These are phyloP conservation scores for Gobionotothen gibberifrons DNA, from an alignment of 2,797 vertebrate genomes.

Conservation along the genomic window DNA sequence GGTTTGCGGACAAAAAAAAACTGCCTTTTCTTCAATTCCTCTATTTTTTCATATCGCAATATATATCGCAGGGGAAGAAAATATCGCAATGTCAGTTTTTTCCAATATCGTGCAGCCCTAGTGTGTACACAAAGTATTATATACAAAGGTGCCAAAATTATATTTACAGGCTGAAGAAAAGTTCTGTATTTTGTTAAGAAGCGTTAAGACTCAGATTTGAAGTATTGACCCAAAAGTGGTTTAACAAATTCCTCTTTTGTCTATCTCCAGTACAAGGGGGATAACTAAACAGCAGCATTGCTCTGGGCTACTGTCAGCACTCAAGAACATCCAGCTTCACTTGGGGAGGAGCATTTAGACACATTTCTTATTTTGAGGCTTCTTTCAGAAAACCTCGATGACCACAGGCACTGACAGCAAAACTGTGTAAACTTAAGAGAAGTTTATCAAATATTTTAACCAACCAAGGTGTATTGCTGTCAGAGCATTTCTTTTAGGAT, in stretches of 20 bases:
- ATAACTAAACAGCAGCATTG: conserved; percentile 28
- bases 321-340: conserved; percentile 27
- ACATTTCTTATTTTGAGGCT: conserved; percentile 9
- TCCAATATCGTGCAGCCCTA: too few relatives aligned
- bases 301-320: conserved; percentile 34
- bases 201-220: not conserved
- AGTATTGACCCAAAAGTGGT: not conserved
- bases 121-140: too few relatives aligned
- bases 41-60: too few relatives aligned
- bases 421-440: not conserved
- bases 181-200: not conserved
- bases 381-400: conserved; percentile 26
- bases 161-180: not conserved
- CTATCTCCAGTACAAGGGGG: not conserved
- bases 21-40: too few relatives aligned
- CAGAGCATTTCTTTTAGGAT: conserved; percentile 32
- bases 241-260: not conserved
- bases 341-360: conserved; percentile 16
- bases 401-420: conserved; percentile 12
- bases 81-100: too few relatives aligned
- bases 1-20: too few relatives aligned
- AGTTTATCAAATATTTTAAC: conserved; percentile 34
- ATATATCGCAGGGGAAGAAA: too few relatives aligned
- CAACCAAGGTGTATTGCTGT: conserved; percentile 6
- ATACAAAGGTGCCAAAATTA: too few relatives aligned